Percentiles rank a stretch among this genome's conserved stretches.
Conservation (phyloP, 2,113 vertebrate genomes). For the Echinops telfairi region DNA sequence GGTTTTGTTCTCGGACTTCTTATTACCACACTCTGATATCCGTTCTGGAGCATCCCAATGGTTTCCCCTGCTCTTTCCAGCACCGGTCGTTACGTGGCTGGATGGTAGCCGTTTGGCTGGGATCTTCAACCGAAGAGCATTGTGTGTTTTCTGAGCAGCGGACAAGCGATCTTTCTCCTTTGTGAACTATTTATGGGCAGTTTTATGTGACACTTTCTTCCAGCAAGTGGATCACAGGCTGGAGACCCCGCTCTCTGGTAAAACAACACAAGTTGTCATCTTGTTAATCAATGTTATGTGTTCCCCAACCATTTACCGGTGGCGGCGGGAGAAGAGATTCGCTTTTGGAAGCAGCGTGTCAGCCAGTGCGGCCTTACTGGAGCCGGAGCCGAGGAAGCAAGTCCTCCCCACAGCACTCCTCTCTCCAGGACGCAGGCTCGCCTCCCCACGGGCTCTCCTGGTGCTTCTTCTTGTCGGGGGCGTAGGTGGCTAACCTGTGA, state of each 20-base stretch:
- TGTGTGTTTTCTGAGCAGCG: neutral
- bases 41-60: too few species aligned
- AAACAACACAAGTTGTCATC: neutral
- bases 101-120: accelerated
- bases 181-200: neutral
- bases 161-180: neutral
- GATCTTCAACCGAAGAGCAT: neutral
- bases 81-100: neutral
- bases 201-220: neutral
- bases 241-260: neutral
- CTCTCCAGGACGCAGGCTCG: too few species aligned
- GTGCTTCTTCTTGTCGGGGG: too few species aligned
- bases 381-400: neutral
- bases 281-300: too few species aligned
- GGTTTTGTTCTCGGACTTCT: neutral
- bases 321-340: neutral
- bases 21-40: accelerated
- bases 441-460: too few species aligned
- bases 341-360: neutral
- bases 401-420: neutral
- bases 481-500: too few species aligned
- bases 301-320: too few species aligned
- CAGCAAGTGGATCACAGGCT: neutral
- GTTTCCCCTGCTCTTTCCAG: neutral
- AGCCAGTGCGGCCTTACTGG: neutral